Conservation (phyloP, 2,888 invertebrate species). For the Patella depressa region DNA sequence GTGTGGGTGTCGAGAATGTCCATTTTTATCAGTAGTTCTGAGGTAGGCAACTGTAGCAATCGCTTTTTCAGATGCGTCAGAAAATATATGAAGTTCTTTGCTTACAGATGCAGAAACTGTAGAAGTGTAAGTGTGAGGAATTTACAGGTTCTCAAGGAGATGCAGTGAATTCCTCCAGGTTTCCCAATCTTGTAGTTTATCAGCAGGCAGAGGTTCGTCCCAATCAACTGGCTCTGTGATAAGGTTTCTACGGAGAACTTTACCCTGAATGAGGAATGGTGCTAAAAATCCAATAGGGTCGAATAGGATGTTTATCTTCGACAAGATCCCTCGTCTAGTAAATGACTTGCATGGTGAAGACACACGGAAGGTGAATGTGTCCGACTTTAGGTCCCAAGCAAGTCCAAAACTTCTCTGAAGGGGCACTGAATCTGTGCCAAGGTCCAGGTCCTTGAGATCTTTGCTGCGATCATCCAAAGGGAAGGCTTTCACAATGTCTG, state of each 20-base stretch:
- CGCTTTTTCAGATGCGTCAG: too few species aligned
- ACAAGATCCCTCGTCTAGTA: constrained; percentile 37
- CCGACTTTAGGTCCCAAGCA: too few species aligned
- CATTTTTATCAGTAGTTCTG: background rate
- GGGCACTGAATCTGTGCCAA: background rate
- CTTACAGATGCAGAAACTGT: too few species aligned
- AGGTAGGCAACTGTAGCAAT: background rate
- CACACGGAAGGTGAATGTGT: too few species aligned
- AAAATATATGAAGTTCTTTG: too few species aligned
- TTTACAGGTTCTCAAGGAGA: too few species aligned
- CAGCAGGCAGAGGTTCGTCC: too few species aligned
- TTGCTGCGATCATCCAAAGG: constrained; percentile 27
- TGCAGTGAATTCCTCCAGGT: too few species aligned
- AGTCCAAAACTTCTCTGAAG: background rate
- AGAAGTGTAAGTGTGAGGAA: too few species aligned
- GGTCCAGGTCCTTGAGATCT: constrained; percentile 16
- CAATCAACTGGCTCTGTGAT: background rate
- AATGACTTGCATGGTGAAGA: constrained; percentile 22
- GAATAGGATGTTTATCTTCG: constrained; percentile 37
- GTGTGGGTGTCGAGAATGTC: constrained; percentile 14
- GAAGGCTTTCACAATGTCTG: constrained; percentile 28
- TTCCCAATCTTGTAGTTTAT: too few species aligned
- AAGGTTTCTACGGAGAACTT: constrained; percentile 38
- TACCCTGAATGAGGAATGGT: constrained; percentile 39
- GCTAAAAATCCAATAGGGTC: constrained; percentile 43